Evolutionary conservation across 2,888 invertebrate species (phyloP).

Genomic region (Punctoribates punctum): DNA sequence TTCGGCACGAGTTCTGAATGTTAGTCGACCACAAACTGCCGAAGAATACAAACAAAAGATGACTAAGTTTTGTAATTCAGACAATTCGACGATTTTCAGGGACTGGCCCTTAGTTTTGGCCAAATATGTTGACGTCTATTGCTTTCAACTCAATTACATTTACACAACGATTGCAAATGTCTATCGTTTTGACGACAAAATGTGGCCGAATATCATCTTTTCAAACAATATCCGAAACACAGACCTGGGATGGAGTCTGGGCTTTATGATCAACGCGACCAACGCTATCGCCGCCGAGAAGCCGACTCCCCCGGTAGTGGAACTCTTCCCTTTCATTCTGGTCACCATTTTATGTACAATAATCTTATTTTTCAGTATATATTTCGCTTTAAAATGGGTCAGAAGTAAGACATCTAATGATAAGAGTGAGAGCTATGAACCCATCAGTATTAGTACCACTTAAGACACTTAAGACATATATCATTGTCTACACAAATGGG

Average conservation of each 20-base stretch:
- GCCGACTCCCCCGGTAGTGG: conserved; percentile 45
- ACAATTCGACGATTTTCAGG: conserved; percentile 19
- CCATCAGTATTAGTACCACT: conserved; percentile 17
- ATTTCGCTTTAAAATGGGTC: conserved; percentile 16
- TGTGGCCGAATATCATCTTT: conserved; percentile 42
- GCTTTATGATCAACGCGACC: conserved; percentile 57
- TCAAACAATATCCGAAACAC: conserved; percentile 51
- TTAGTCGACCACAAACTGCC: not conserved
- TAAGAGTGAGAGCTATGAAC: conserved; percentile 13
- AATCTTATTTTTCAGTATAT: conserved; percentile 28
- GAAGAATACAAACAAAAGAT: conserved; percentile 18
- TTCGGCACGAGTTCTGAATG: conserved; percentile 44
- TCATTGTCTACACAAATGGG: no score
- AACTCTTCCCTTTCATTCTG: conserved; percentile 15
- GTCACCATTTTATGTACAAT: conserved; percentile 18
- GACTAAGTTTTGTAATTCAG: conserved; percentile 38
- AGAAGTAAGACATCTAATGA: not conserved
- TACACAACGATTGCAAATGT: conserved; percentile 38
- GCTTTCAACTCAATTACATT: conserved; percentile 42
- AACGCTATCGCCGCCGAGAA: conserved; percentile 52
- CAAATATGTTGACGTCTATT: conserved; percentile 39
- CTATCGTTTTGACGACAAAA: conserved; percentile 42
- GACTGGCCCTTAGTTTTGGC: conserved; percentile 32
- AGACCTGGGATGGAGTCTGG: conserved; percentile 57
- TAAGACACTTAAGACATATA: not conserved